Conservation (phyloP, 2,797 vertebrate genomes). For the Enoplosus armatus region DNA sequence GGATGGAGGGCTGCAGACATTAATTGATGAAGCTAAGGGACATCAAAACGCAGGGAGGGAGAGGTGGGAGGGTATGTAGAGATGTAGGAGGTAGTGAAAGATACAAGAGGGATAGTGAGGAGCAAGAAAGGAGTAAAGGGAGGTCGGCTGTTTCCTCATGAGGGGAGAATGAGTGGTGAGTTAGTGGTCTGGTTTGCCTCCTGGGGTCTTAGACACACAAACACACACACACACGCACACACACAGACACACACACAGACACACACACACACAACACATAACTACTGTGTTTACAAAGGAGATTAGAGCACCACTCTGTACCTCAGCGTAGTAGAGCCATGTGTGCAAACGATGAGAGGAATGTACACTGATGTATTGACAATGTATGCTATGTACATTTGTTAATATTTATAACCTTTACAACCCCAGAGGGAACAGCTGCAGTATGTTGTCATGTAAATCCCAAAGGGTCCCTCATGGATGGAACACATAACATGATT, state of each 20-base stretch:
- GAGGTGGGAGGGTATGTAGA: slow-evolving; percentile 4
- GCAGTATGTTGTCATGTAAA: slow-evolving; percentile 26
- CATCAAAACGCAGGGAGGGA: slow-evolving; percentile 16
- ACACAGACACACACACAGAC: slow-evolving; percentile 21
- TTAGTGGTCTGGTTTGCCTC: slow-evolving; percentile 73
- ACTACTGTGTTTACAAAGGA: slow-evolving; percentile 74
- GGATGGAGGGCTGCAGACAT: slow-evolving; percentile 2
- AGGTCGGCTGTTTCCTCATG: slow-evolving; percentile 52
- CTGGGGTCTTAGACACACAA: slow-evolving; percentile 54
- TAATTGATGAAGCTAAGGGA: slow-evolving; percentile 39
- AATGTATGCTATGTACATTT: slow-evolving; percentile 41
- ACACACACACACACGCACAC: slow-evolving; percentile 37
- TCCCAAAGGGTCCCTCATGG: not conserved
- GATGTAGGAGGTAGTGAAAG: slow-evolving; percentile 32
- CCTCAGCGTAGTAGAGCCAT: slow-evolving; percentile 58
- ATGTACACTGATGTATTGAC: slow-evolving; percentile 58
- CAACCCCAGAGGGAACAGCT: slow-evolving; percentile 42
- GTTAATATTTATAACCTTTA: slow-evolving; percentile 55
- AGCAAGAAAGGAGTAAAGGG: slow-evolving; percentile 37
- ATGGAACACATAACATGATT: slow-evolving; percentile 11
- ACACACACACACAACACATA: slow-evolving; percentile 22
- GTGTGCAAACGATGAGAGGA: slow-evolving; percentile 71
- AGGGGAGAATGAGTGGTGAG: slow-evolving; percentile 60
- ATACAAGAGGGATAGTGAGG: slow-evolving; percentile 32
- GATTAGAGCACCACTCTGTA: slow-evolving; percentile 73